Conservation (phyloP, 2,888 invertebrate species). For the Leptinotarsa peninsularis region DNA sequence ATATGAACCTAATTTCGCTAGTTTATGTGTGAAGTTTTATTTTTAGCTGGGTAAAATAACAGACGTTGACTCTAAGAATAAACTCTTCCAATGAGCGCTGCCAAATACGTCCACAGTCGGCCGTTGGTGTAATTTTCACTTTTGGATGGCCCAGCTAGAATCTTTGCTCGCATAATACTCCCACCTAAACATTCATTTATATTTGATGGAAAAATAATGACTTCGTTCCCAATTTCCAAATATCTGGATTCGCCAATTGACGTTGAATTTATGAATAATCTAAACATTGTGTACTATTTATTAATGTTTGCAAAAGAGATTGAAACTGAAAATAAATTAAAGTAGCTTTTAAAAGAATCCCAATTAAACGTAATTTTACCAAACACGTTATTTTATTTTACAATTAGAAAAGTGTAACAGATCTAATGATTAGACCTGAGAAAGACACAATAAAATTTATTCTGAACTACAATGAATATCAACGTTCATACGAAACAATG, state of each 20-base stretch:
- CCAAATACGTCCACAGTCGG: slow-evolving; percentile 57
- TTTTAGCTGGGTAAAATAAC: slow-evolving; percentile 50
- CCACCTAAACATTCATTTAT: slow-evolving; percentile 14
- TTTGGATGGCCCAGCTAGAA: slow-evolving; percentile 31
- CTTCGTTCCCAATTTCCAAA: neutral
- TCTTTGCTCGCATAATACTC: slow-evolving; percentile 29
- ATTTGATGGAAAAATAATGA: neutral
- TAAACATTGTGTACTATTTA: no score
- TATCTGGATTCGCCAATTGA: neutral
- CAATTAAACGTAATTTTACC: no score
- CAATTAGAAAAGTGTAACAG: no score
- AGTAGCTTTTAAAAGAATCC: no score
- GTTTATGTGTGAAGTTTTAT: slow-evolving; percentile 46
- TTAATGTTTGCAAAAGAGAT: no score
- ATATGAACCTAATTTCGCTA: slow-evolving; percentile 29
- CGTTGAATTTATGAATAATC: no score
- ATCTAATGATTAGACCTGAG: no score
- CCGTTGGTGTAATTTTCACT: slow-evolving; percentile 52
- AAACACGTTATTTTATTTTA: no score
- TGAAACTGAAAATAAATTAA: no score
- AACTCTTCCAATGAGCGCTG: slow-evolving; percentile 49
- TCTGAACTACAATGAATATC: no score
- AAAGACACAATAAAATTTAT: no score
- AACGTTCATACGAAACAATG: no score
- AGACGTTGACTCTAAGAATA: slow-evolving; percentile 51